Percentiles rank a stretch among this genome's conserved stretches.
Evolutionary conservation across 2,797 vertebrate species (phyloP).

Genomic region (Meriones psammophilus): DNA sequence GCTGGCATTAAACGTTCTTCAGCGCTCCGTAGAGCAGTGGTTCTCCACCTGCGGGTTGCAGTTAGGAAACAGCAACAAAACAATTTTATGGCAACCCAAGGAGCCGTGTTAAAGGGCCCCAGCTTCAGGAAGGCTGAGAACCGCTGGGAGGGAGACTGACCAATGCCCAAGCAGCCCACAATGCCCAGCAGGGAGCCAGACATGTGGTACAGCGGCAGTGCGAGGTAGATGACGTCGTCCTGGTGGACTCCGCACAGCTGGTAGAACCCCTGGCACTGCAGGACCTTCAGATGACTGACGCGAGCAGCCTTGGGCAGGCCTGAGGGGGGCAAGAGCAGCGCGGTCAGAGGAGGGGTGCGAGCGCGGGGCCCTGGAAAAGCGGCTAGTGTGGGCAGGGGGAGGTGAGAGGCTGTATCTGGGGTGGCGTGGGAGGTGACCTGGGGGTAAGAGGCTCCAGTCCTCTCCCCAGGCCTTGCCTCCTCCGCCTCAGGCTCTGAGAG

Average conservation of each 20-base stretch:
- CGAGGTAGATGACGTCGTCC: slow-evolving; percentile 93
- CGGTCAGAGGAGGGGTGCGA: rapidly evolving
- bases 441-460: neutral
- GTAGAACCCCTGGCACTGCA: slow-evolving; percentile 93
- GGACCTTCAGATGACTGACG: slow-evolving; percentile 93
- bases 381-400: neutral
- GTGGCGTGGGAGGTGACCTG: neutral
- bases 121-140: neutral
- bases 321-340: slow-evolving; percentile 71
- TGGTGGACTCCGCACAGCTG: slow-evolving; percentile 90
- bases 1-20: neutral
- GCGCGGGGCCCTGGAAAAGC: neutral
- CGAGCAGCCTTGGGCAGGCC: slow-evolving; percentile 96
- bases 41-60: neutral
- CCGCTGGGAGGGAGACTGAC: slow-evolving; percentile 85
- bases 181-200: slow-evolving; percentile 94
- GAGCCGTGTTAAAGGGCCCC: neutral
- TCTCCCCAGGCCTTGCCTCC: neutral
- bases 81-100: neutral
- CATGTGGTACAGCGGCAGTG: slow-evolving; percentile 95
- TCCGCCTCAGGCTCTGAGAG: neutral
- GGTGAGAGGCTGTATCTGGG: neutral
- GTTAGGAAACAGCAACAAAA: neutral
- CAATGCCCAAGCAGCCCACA: slow-evolving; percentile 93
- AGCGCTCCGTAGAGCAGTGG: neutral